Evolutionary conservation across 2,113 vertebrate species (phyloP).

Genomic region (Ceyx melanurus): DNA sequence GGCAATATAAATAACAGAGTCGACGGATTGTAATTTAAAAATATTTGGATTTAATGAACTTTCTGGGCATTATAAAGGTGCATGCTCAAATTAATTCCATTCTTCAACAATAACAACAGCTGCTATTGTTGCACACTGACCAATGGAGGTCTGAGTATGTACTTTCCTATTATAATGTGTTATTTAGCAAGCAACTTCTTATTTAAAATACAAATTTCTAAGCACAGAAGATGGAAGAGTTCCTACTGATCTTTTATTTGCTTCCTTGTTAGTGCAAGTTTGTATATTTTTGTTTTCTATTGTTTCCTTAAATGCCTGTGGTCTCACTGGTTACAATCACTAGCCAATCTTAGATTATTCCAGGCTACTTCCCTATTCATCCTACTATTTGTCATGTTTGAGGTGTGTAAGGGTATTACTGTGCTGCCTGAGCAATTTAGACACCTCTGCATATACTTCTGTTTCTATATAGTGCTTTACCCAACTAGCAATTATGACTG

Average conservation of each 20-base stretch:
- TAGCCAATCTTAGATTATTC: background rate
- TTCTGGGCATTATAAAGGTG: background rate
- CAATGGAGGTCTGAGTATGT: background rate
- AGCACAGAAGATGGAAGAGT: background rate
- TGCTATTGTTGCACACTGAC: accelerated
- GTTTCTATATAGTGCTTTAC: background rate
- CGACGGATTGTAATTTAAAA: background rate
- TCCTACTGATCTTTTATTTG: background rate
- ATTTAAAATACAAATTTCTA: background rate
- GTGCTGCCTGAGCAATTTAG: background rate
- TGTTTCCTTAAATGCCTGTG: background rate
- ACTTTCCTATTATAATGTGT: background rate
- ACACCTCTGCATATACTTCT: background rate
- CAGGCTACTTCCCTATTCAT: background rate
- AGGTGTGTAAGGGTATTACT: background rate
- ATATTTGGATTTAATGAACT: background rate
- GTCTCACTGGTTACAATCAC: background rate
- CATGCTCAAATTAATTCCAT: background rate
- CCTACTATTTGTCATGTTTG: background rate
- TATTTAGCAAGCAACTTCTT: background rate
- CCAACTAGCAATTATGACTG: background rate
- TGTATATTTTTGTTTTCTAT: background rate
- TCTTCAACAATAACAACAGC: background rate
- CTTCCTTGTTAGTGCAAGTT: background rate
- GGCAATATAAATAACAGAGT: background rate